phyloP scores from a whole-genome alignment of 2,888 invertebrate species.

The Gasteruption jaculator region DNA sequence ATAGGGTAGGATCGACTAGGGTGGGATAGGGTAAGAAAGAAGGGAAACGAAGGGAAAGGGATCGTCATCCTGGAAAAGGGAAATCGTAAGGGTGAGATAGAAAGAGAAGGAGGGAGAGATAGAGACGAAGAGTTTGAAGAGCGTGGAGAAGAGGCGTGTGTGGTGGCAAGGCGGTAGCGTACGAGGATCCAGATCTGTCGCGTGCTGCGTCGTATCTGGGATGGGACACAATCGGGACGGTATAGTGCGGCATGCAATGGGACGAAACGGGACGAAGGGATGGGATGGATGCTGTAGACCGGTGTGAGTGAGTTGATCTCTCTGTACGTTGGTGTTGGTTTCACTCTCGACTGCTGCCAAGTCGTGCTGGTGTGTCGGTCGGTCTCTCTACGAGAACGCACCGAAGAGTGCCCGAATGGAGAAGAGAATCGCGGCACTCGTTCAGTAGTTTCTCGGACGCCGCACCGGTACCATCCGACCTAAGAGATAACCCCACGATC shows the following conservation, averaged over 20 bases:
- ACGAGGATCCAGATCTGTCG: slow-evolving; percentile 35
- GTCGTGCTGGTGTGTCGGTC: slow-evolving; percentile 33
- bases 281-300: slow-evolving; percentile 35
- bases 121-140: slow-evolving; percentile 6
- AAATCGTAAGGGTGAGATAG: not conserved
- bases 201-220: slow-evolving; percentile 36
- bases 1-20: not conserved
- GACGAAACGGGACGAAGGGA: slow-evolving; percentile 30
- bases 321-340: slow-evolving; percentile 33
- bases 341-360: slow-evolving; percentile 35
- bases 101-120: slow-evolving; percentile 1
- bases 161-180: slow-evolving; percentile 28
- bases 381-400: slow-evolving; percentile 39
- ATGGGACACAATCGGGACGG: slow-evolving; percentile 34
- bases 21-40: slow-evolving; percentile 1
- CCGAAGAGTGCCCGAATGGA: slow-evolving; percentile 42
- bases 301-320: slow-evolving; percentile 29
- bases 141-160: slow-evolving; percentile 22
- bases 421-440: slow-evolving; percentile 48
- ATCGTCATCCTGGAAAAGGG: too few species aligned
- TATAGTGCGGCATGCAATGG: slow-evolving; percentile 29
- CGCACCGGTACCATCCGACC: slow-evolving; percentile 49
- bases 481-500: slow-evolving; percentile 34
- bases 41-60: not conserved
- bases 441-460: slow-evolving; percentile 51